phyloP scores from a whole-genome alignment of 2,113 vertebrate species.

The Nycticorax nycticorax region DNA sequence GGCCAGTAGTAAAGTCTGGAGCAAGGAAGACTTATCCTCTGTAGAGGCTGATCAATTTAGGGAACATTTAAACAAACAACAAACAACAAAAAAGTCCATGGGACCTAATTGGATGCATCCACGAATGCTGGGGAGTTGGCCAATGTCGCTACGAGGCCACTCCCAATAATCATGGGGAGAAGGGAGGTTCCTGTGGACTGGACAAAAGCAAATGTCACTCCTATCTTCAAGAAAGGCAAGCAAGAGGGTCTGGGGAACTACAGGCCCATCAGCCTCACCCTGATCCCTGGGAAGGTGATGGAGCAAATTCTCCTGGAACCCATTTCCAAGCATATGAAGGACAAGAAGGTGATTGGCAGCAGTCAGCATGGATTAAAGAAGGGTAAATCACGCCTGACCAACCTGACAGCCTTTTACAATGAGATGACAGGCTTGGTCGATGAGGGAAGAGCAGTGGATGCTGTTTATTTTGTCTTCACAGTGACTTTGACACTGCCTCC shows the following conservation, averaged over 20 bases:
- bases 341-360: neutral
- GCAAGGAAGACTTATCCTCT: neutral
- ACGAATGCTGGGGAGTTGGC: neutral
- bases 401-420: neutral
- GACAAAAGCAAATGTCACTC: neutral
- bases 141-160: fast-evolving
- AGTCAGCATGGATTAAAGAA: neutral
- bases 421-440: neutral
- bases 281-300: neutral
- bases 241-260: neutral
- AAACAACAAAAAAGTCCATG: neutral
- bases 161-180: neutral
- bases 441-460: neutral
- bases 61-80: neutral
- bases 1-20: neutral
- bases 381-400: neutral
- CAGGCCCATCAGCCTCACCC: neutral
- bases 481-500: neutral
- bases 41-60: neutral
- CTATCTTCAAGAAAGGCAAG: neutral
- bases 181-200: neutral
- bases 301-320: neutral
- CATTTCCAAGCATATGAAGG: neutral
- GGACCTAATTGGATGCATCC: neutral
- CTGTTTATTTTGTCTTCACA: neutral